These are phyloP conservation scores for Baccha elongata DNA, from an alignment of 2,888 invertebrate species.

Conservation along the genomic window DNA sequence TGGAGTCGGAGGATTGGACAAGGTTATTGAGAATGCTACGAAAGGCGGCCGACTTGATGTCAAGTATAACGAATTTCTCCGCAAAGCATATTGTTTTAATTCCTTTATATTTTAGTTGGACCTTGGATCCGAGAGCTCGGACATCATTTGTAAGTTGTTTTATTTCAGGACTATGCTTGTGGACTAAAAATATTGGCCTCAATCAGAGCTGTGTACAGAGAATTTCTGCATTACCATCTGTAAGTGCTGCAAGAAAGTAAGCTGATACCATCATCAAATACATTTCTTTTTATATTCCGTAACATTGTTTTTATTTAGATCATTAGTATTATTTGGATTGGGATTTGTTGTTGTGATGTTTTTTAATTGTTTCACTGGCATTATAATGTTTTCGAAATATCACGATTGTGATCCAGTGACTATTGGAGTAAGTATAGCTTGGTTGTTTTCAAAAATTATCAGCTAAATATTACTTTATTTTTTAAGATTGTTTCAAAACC, in stretches of 20 bases:
- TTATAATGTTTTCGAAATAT: conserved; percentile 85
- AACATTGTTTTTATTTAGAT: neutral
- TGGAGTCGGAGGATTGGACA: conserved; percentile 81
- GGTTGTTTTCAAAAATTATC: neutral
- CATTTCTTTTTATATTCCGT: neutral
- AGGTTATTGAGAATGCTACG: conserved; percentile 79
- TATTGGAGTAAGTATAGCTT: conserved; percentile 81
- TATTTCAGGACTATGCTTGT: conserved; percentile 84
- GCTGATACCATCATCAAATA: neutral
- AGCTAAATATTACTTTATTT: neutral
- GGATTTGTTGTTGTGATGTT: conserved; percentile 84
- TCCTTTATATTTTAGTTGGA: neutral
- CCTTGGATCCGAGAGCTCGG: conserved; percentile 80
- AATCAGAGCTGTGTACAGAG: conserved; percentile 90
- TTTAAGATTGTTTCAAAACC: conserved; percentile 78
- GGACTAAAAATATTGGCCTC: conserved; percentile 86
- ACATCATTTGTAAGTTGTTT: conserved; percentile 86
- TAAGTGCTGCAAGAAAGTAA: conserved; percentile 84
- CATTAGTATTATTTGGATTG: conserved; percentile 83
- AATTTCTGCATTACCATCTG: conserved; percentile 85
- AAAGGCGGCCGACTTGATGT: conserved; percentile 80
- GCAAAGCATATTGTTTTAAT: neutral
- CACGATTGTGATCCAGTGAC: conserved; percentile 85
- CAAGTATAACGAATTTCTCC: conserved; percentile 78
- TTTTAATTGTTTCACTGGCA: conserved; percentile 85